phyloP scores from a whole-genome alignment of 2,888 invertebrate species.

The Conomelus anceps region DNA sequence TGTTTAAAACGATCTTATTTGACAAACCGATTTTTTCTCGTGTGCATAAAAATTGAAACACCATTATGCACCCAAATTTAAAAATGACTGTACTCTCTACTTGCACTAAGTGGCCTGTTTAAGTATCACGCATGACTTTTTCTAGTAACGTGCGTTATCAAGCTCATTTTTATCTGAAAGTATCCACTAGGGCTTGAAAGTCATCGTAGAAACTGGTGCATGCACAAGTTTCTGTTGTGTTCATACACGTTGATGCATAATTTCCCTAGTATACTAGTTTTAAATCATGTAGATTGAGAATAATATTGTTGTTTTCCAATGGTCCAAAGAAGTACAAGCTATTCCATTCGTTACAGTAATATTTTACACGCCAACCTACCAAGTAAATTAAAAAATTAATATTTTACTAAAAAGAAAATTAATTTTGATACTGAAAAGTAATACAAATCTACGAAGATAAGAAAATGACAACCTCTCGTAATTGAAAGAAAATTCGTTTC shows the following conservation, averaged over 20 bases:
- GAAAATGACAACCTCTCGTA: too few relatives aligned
- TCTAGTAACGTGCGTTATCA: background rate
- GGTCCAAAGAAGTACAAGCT: too few relatives aligned
- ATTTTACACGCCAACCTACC: too few relatives aligned
- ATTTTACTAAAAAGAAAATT: too few relatives aligned
- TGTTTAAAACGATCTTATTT: background rate
- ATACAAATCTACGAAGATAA: too few relatives aligned
- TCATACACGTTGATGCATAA: background rate
- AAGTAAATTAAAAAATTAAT: too few relatives aligned
- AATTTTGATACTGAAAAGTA: too few relatives aligned
- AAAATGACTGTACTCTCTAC: background rate
- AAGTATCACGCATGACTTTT: background rate
- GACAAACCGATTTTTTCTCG: background rate
- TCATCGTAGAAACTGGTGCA: background rate
- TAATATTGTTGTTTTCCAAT: too few relatives aligned
- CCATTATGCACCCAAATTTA: background rate
- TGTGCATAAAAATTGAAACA: background rate
- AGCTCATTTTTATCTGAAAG: background rate
- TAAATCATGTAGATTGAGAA: too few relatives aligned
- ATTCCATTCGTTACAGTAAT: too few relatives aligned
- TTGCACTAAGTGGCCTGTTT: background rate
- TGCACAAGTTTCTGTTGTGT: background rate
- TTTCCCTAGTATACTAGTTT: too few relatives aligned
- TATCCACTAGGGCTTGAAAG: background rate
- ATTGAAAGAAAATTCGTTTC: too few relatives aligned